Conservation (phyloP, 2,888 invertebrate genomes). For the Orchestes rusci region DNA sequence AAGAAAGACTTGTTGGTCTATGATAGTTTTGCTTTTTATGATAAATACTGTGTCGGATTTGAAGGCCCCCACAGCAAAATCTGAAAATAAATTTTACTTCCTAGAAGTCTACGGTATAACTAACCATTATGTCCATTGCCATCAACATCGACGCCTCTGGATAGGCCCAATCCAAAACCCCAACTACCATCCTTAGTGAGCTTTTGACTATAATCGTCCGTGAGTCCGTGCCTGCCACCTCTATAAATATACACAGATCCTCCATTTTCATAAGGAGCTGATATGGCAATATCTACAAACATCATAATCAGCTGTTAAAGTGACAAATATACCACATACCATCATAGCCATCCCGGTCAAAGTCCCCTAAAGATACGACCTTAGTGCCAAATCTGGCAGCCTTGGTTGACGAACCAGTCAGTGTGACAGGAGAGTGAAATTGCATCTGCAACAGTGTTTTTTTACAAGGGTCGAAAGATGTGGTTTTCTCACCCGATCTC, state of each 20-base stretch:
- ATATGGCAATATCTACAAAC: constrained; percentile 51
- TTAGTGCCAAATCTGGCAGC: constrained; percentile 31
- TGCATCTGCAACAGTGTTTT: no score
- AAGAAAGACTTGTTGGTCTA: constrained; percentile 28
- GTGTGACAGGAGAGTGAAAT: no score
- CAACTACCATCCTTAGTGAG: constrained; percentile 45
- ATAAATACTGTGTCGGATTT: constrained; percentile 50
- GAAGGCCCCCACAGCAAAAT: constrained; percentile 55
- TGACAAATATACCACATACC: constrained; percentile 22
- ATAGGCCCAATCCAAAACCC: constrained; percentile 57
- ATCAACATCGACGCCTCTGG: constrained; percentile 55
- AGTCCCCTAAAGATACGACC: constrained; percentile 30
- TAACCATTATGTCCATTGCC: constrained; percentile 55
- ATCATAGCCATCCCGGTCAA: constrained; percentile 30
- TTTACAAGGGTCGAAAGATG: no score
- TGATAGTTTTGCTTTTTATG: constrained; percentile 42
- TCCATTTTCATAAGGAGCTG: constrained; percentile 58
- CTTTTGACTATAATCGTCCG: constrained; percentile 45
- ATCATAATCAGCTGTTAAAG: neutral
- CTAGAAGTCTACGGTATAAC: no score
- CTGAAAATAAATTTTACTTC: constrained; percentile 45
- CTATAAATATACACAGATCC: constrained; percentile 58
- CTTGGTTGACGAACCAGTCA: constrained; percentile 24
- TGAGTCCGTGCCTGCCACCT: constrained; percentile 48
- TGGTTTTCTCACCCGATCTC: no score